Percentiles rank a stretch among this genome's conserved stretches.
Conservation (phyloP, 2,113 vertebrate species). For the Bos indicus region DNA sequence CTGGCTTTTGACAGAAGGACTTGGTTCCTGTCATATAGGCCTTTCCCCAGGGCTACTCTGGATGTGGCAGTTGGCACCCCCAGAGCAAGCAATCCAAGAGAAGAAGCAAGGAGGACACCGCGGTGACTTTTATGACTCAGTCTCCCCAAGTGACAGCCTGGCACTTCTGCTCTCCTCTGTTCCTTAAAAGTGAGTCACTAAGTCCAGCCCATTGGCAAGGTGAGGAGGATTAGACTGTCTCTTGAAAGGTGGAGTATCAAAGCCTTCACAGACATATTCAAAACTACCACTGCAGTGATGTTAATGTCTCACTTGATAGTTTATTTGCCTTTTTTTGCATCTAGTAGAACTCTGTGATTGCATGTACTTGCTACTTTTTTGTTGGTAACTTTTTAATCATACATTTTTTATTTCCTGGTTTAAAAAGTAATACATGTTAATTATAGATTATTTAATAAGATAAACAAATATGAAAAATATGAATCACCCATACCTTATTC, state of each 20-base stretch:
- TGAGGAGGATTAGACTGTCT: neutral
- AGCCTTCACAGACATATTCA: neutral
- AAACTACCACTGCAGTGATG: neutral
- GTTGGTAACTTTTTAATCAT: neutral
- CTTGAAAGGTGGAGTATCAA: neutral
- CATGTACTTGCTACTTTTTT: neutral
- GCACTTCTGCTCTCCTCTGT: neutral
- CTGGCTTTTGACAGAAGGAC: neutral
- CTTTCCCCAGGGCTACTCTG: neutral
- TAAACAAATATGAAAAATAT: neutral
- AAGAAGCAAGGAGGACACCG: neutral
- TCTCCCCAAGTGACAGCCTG: neutral
- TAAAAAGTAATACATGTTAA: neutral
- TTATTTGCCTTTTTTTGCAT: neutral
- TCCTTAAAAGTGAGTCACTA: neutral
- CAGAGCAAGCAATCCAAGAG: neutral
- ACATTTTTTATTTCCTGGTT: conserved; percentile 3
- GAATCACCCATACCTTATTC: neutral
- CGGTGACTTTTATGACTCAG: neutral
- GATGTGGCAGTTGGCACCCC: neutral
- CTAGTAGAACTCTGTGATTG: neutral
- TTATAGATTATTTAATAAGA: conserved; percentile 11
- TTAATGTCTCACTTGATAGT: neutral
- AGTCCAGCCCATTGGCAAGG: neutral
- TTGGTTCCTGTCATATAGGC: neutral